Evolutionary conservation across 2,888 invertebrate species (phyloP).

Genomic region (Tenthredo mesomela): DNA sequence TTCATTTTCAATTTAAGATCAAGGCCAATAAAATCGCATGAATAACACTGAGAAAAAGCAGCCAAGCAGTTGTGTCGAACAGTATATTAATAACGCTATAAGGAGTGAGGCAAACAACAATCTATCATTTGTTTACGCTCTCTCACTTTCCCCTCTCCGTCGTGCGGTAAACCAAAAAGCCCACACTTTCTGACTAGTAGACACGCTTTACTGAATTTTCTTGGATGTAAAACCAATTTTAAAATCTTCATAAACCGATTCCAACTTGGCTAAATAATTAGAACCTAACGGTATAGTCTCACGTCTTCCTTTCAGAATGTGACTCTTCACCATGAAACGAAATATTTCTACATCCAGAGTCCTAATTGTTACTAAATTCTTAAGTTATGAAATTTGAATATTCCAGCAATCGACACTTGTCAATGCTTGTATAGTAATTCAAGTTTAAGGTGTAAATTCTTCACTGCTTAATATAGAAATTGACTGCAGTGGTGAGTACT

Average conservation of each 20-base stretch:
- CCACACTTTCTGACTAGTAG: too few species aligned
- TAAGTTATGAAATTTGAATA: background rate
- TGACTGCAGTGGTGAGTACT: slow-evolving; percentile 21
- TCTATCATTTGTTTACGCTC: too few species aligned
- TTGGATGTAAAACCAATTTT: background rate
- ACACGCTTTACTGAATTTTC: background rate
- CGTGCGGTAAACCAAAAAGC: too few species aligned
- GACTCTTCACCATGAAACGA: background rate
- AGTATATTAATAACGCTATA: too few species aligned
- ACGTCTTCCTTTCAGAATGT: background rate
- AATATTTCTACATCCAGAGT: background rate
- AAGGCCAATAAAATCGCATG: too few species aligned
- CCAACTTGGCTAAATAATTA: background rate
- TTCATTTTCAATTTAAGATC: too few species aligned
- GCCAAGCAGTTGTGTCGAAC: too few species aligned
- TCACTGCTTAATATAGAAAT: slow-evolving; percentile 36
- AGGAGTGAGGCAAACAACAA: too few species aligned
- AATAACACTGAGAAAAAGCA: too few species aligned
- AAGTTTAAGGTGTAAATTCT: background rate
- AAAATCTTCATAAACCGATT: background rate
- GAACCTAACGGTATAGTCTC: background rate
- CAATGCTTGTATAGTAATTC: background rate
- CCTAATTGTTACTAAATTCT: background rate
- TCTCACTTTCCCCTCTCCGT: too few species aligned
- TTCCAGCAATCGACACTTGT: background rate